Evolutionary conservation across 2,797 vertebrate species (phyloP), one percentile per base, ranked within the genome.

Genomic region (Pteropus rufus): DNA sequence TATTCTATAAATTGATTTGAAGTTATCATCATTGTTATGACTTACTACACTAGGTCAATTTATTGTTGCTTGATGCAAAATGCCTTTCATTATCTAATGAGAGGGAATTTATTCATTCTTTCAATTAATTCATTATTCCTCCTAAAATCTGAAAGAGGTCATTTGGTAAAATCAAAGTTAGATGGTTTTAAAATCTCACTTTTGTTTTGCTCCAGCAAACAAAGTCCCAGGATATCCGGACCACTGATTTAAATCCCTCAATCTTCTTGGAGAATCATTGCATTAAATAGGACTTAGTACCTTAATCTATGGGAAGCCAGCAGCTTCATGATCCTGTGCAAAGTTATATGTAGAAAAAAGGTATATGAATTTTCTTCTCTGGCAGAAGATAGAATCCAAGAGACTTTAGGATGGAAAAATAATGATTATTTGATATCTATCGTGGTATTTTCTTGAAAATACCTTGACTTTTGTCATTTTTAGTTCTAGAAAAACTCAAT

Each of bases 121-220:
- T 84, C 54, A 70, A 44, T 72, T 83, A 90, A 67, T 60, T 81
- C 44, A 65, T 75, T 82, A 46, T 70, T 70, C 1, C 5, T 58
- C 58, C 94, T 62, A 84, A 93, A 75, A 80, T 73, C 41, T 84
- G n/a, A 94, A 92, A 89, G 60, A 93, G 49, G 54, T 54, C 26
- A 65, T 90, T 95, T 92, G 77, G 24, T 85, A 84, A 89, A 88
- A n/a, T 81, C 29, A 67, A 94, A 93, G 36, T 12, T 80, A 49
- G 36, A 44, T 93, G 62, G 16, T 94, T 96, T 93, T 60, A 92
- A 93, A 87, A 91, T 88, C 49, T 87, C 36, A 41, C 14, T 49
- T 89, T 72, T 69, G 24, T 89, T 85, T 94, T 86, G 31, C 26
- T 79, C 70, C 5, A 83, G 39, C 26, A 85, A 93, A 64, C 16